Base-by-base conservation (phyloP, 2,888 invertebrate species). In the Meloe dianella region DNA sequence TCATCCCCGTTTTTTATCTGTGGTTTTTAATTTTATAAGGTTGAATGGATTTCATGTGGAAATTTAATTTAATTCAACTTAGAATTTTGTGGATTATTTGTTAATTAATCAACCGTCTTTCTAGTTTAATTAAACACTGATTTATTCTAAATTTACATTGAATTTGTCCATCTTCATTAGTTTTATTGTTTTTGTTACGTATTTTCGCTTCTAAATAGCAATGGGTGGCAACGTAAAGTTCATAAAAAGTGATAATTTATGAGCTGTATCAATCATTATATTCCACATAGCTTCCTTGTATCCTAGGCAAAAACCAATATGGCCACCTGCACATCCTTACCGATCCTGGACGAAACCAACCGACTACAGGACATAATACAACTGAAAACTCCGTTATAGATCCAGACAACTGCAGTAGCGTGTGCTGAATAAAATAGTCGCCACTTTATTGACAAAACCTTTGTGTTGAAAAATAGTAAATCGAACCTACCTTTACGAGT, bases 321-420 rank as follows among this genome's bases (percentile, higher is more conserved):
- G 71, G 70, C 71, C 73, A 70, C 73, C 73, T 67, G 72, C 72
- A 63, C 68, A 69, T 73, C 70, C 73, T 67, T 12, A 22, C 68
- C 80, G 79, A 78, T 71, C 69, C 71, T 70, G 63, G 17, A 57
- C 79, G 79, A 72, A 7, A 29, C 29, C 32, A 6, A 1, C 68
- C 80, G 79, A 79, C 47, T 66, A 60, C 69, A 67, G 62, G 69
- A 74, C 77, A 81, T 51, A 51, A 51, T 81, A 81, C 78, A 81
- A 79, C 77, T 72, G 77, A 75, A 76, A 71, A 10, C 73, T 73
- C 66, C 74, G 73, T 77, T 81, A 81, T 81, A 75, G 80, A 81
- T 81, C 81, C 78, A 71, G 74, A 71, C 71, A 73, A 77, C 77
- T 78, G 77, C 77, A 79, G 76, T 77, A 71, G 75, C 72, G 77